These are phyloP conservation scores for Rhea americana DNA, from an alignment of 2,113 vertebrate genomes.

Conservation along the genomic window DNA sequence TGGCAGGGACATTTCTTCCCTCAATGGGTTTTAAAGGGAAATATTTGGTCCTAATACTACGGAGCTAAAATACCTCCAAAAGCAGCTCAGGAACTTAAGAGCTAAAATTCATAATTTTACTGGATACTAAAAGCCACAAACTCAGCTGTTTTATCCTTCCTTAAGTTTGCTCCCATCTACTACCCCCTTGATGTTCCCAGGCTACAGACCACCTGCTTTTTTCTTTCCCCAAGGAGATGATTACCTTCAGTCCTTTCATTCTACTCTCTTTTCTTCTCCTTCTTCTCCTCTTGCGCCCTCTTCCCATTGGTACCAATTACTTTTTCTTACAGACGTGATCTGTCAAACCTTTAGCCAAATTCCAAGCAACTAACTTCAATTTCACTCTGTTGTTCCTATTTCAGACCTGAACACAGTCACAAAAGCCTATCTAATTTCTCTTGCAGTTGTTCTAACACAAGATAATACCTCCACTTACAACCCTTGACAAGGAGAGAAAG, in stretches of 20 bases:
- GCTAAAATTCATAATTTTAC: background rate
- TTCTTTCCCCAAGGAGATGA: background rate
- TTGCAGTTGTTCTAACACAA: background rate
- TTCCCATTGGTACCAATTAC: background rate
- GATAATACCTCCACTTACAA: background rate
- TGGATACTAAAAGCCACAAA: background rate
- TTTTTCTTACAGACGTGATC: background rate
- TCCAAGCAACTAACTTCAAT: background rate
- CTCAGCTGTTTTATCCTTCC: background rate
- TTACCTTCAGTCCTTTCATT: background rate
- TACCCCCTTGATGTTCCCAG: background rate
- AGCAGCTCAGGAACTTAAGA: background rate
- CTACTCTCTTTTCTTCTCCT: background rate
- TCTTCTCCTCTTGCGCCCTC: fast-evolving
- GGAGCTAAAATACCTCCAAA: background rate
- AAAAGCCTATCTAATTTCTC: background rate
- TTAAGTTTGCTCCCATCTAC: background rate
- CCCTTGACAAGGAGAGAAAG: background rate
- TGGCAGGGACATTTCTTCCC: background rate
- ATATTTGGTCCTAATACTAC: background rate
- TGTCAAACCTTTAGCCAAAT: background rate
- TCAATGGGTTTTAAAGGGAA: background rate
- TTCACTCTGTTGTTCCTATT: background rate
- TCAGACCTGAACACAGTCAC: background rate
- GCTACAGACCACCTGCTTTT: background rate